Conservation (phyloP, 2,888 invertebrate genomes). For the Andrena dorsata region DNA sequence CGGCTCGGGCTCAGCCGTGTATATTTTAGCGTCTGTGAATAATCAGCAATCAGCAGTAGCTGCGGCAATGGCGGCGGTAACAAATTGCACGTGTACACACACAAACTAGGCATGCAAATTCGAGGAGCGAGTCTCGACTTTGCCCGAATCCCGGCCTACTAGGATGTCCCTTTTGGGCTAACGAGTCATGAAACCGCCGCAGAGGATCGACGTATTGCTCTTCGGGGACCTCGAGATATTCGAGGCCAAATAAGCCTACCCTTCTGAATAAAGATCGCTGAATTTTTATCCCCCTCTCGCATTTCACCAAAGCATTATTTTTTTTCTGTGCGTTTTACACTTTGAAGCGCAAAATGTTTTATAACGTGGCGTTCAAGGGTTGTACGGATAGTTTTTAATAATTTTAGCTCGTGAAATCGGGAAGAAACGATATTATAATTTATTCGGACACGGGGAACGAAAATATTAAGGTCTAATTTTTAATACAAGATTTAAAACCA, state of each 20-base stretch:
- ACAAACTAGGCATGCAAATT: constrained; percentile 76
- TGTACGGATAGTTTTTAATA: no score
- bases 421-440: no score
- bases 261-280: constrained; percentile 1
- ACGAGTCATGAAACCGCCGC: constrained; percentile 75
- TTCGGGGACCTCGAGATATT: constrained; percentile 54
- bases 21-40: constrained; percentile 83
- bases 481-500: no score
- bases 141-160: constrained; percentile 71
- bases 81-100: constrained; percentile 79
- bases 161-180: constrained; percentile 72
- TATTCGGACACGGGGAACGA: no score
- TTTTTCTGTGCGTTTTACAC: no score
- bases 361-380: no score
- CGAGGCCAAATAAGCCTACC: constrained; percentile 21
- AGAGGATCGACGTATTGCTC: constrained; percentile 71
- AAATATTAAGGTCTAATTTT: no score
- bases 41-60: constrained; percentile 83
- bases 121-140: constrained; percentile 73
- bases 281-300: background rate
- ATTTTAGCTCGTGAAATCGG: no score
- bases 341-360: no score
- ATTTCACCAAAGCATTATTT: background rate
- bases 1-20: constrained; percentile 72
- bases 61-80: constrained; percentile 76